Conservation (phyloP, 2,797 vertebrate genomes). For the Dallia pectoralis region DNA sequence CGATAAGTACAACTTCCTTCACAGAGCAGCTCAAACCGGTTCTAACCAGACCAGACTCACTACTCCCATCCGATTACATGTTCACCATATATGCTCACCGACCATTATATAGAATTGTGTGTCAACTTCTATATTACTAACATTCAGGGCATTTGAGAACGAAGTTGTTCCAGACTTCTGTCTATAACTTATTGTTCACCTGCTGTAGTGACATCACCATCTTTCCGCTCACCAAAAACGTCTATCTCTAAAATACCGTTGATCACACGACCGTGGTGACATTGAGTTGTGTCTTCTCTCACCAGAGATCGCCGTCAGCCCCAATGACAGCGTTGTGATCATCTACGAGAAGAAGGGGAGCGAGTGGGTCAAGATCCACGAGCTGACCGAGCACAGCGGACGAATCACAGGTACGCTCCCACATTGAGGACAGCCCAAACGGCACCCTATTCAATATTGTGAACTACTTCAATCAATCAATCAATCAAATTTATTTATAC, state of each 20-base stretch:
- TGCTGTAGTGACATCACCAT: not conserved
- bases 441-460: not conserved
- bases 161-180: too few relatives aligned
- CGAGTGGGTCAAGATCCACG: slow-evolving; percentile 69
- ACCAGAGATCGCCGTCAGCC: slow-evolving; percentile 72
- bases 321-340: slow-evolving; percentile 69
- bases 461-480: not conserved
- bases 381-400: slow-evolving; percentile 70
- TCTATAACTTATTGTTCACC: not conserved
- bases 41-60: too few relatives aligned
- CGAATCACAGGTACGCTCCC: slow-evolving; percentile 69
- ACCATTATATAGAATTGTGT: too few relatives aligned
- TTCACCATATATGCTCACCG: too few relatives aligned
- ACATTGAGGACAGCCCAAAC: not conserved
- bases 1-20: too few relatives aligned
- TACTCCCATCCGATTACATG: too few relatives aligned
- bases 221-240: slow-evolving; percentile 59
- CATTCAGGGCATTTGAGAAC: too few relatives aligned
- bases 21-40: too few relatives aligned
- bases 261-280: not conserved
- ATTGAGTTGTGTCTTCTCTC: not conserved
- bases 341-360: slow-evolving; percentile 74
- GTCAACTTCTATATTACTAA: too few relatives aligned
- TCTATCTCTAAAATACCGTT: slow-evolving; percentile 40
- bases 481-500: too few relatives aligned